A percentile compares a stretch with the other conserved stretches of the same genome.
These are phyloP conservation scores for Todiramphus saurophagus DNA, from an alignment of 2,113 vertebrate species.

Conservation along the genomic window DNA sequence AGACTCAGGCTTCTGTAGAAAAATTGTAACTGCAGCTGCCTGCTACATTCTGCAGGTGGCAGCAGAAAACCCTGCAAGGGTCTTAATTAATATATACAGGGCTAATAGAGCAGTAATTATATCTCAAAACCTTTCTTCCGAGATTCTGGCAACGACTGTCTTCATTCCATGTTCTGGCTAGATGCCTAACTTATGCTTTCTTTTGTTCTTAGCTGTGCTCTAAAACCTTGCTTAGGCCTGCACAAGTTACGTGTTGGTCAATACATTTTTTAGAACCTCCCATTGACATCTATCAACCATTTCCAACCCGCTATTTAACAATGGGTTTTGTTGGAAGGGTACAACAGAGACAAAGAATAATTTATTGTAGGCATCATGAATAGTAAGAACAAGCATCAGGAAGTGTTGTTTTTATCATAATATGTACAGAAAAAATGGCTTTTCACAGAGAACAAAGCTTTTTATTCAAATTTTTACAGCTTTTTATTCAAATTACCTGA, in stretches of 20 bases:
- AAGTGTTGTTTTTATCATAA: background rate
- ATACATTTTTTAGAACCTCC: background rate
- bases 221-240: background rate
- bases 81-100: background rate
- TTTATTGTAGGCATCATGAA: background rate
- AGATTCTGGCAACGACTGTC: background rate
- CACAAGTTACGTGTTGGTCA: background rate
- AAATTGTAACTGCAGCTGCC: background rate
- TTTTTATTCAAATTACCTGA: background rate
- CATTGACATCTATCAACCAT: background rate
- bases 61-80: background rate
- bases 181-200: background rate
- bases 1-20: background rate
- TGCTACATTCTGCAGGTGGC: background rate
- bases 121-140: background rate
- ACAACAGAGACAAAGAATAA: background rate
- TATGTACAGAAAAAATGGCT: background rate
- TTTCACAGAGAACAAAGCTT: background rate
- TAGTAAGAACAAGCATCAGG: background rate
- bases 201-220: background rate
- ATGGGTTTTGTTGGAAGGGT: background rate
- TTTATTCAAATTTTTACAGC: background rate
- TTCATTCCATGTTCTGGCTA: background rate
- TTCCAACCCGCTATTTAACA: background rate
- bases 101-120: background rate